Conservation (phyloP, 2,888 invertebrate species). For the Troides aeacus region DNA sequence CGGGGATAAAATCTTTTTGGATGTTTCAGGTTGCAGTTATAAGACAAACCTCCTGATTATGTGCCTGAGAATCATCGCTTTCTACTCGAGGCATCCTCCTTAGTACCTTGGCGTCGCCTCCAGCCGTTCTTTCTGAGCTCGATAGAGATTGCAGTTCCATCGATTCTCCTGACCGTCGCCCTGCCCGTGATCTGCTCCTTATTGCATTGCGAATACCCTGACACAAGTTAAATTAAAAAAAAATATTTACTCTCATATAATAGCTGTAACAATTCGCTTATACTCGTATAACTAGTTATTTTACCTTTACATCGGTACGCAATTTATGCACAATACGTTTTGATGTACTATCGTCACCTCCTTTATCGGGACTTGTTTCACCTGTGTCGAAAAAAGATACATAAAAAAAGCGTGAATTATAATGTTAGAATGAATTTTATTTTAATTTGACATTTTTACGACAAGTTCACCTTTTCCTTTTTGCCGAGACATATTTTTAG, state of each 20-base stretch:
- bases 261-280: neutral
- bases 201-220: slow-evolving; percentile 82
- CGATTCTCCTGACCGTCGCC: slow-evolving; percentile 82
- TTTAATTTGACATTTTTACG: neutral
- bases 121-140: slow-evolving; percentile 57
- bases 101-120: slow-evolving; percentile 77
- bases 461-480: slow-evolving; percentile 40
- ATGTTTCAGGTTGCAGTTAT: slow-evolving; percentile 14
- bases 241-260: neutral
- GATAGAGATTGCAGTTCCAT: slow-evolving; percentile 79
- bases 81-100: slow-evolving; percentile 87
- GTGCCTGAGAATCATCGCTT: slow-evolving; percentile 83
- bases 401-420: too few relatives aligned
- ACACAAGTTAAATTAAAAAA: slow-evolving; percentile 31
- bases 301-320: slow-evolving; percentile 89
- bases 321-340: slow-evolving; percentile 91
- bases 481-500: slow-evolving; percentile 81
- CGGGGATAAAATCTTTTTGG: slow-evolving; percentile 4
- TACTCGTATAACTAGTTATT: slow-evolving; percentile 8
- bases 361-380: slow-evolving; percentile 66
- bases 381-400: slow-evolving; percentile 41
- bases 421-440: neutral
- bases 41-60: slow-evolving; percentile 53
- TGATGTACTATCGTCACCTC: slow-evolving; percentile 83
- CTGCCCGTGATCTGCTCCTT: slow-evolving; percentile 77